Conservation (phyloP, 2,113 vertebrate genomes). For the Coturnix japonica region DNA sequence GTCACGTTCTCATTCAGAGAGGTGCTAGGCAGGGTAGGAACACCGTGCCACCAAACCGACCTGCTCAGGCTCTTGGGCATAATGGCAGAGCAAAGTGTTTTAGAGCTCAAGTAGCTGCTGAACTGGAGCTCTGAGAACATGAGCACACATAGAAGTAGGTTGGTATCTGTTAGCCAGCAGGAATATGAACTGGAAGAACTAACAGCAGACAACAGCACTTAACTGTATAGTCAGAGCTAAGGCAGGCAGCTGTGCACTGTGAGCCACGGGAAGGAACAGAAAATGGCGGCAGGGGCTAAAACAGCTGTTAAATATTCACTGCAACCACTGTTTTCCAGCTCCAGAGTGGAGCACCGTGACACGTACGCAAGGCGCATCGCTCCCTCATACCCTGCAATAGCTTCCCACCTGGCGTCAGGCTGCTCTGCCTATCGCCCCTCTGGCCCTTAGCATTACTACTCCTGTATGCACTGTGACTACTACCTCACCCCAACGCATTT, state of each 20-base stretch:
- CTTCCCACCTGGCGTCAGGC: neutral
- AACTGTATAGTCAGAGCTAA: accelerated
- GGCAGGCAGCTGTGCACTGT: accelerated
- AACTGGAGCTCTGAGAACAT: neutral
- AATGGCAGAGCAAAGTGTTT: neutral
- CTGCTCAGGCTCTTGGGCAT: neutral
- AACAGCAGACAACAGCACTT: accelerated
- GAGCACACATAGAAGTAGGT: accelerated
- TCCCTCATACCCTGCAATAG: neutral
- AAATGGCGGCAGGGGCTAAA: accelerated
- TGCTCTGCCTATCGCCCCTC: neutral
- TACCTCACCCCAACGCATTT: conserved; percentile 51
- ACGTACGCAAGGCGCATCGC: accelerated
- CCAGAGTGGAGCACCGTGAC: accelerated
- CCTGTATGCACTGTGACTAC: conserved; percentile 59
- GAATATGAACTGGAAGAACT: neutral
- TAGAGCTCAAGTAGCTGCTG: neutral
- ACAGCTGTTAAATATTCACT: accelerated
- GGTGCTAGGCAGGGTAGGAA: neutral
- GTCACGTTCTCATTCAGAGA: neutral
- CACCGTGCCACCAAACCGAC: accelerated
- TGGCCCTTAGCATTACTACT: neutral
- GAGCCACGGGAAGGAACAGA: neutral
- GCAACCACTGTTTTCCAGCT: neutral
- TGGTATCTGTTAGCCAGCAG: neutral